Evolutionary conservation across 2,888 invertebrate genomes (phyloP).

Genomic region (Hydrotaea diabolus): DNA sequence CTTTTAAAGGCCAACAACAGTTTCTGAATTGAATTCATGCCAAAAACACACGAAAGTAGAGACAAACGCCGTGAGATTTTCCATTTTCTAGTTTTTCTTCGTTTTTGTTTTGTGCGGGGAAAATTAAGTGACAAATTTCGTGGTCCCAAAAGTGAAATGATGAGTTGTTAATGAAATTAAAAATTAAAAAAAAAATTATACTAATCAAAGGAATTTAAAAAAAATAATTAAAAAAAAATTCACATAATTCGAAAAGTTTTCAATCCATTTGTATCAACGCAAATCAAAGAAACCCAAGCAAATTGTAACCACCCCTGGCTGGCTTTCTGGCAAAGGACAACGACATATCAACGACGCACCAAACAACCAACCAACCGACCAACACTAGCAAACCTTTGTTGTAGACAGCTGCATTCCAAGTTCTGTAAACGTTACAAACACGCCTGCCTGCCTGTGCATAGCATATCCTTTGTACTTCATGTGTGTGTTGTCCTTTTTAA

Average conservation of each 20-base stretch:
- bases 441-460: background rate
- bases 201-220: background rate
- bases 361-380: background rate
- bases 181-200: background rate
- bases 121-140: constrained; percentile 7
- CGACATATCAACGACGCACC: background rate
- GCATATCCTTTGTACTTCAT: constrained; percentile 7
- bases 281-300: background rate
- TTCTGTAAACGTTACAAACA: constrained; percentile 5
- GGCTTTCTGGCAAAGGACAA: constrained; percentile 1
- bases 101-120: background rate
- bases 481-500: no score
- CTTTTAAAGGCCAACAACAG: constrained; percentile 53
- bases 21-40: constrained; percentile 53
- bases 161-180: background rate
- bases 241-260: background rate
- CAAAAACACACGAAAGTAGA: constrained; percentile 69
- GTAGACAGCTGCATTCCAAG: constrained; percentile 23
- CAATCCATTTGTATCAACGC: background rate
- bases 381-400: background rate
- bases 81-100: background rate
- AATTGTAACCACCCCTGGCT: constrained; percentile 14
- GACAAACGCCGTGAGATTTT: constrained; percentile 22
- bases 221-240: background rate
- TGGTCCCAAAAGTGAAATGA: background rate